Evolutionary conservation across 2,888 invertebrate species (phyloP).

Genomic region (Synergus gifuensis): DNA sequence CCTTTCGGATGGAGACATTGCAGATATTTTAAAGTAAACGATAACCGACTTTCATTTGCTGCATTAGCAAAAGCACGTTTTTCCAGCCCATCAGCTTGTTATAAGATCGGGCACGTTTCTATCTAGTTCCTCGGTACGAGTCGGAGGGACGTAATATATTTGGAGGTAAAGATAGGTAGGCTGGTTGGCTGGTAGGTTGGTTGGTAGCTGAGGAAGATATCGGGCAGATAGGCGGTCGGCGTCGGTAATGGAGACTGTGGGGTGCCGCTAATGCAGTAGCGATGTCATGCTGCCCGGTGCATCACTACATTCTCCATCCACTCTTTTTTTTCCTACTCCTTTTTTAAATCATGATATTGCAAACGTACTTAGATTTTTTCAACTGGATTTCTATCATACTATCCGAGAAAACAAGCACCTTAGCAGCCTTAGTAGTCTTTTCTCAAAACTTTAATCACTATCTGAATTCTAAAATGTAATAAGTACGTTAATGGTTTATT

Average conservation of each 20-base stretch:
- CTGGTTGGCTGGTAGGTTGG: slow-evolving; percentile 59
- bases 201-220: slow-evolving; percentile 71
- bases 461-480: neutral
- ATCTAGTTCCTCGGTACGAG: slow-evolving; percentile 66
- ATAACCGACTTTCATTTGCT: slow-evolving; percentile 45
- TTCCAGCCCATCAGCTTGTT: slow-evolving; percentile 56
- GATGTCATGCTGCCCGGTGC: slow-evolving; percentile 71
- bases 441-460: too few relatives aligned
- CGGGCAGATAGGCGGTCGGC: slow-evolving; percentile 71
- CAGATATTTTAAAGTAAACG: neutral
- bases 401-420: neutral
- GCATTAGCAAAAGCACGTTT: slow-evolving; percentile 48
- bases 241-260: slow-evolving; percentile 76
- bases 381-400: slow-evolving; percentile 15
- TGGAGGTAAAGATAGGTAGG: slow-evolving; percentile 69
- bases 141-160: slow-evolving; percentile 71
- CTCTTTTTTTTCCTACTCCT: slow-evolving; percentile 45
- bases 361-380: slow-evolving; percentile 50
- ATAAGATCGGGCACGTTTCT: slow-evolving; percentile 73
- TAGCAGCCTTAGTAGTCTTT: too few relatives aligned
- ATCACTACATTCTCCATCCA: slow-evolving; percentile 61
- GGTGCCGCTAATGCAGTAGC: slow-evolving; percentile 78
- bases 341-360: slow-evolving; percentile 61
- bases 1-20: neutral
- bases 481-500: neutral